Evolutionary conservation across 2,113 vertebrate species (phyloP), one percentile per base, ranked within the genome.

Genomic region (Pavo muticus): DNA sequence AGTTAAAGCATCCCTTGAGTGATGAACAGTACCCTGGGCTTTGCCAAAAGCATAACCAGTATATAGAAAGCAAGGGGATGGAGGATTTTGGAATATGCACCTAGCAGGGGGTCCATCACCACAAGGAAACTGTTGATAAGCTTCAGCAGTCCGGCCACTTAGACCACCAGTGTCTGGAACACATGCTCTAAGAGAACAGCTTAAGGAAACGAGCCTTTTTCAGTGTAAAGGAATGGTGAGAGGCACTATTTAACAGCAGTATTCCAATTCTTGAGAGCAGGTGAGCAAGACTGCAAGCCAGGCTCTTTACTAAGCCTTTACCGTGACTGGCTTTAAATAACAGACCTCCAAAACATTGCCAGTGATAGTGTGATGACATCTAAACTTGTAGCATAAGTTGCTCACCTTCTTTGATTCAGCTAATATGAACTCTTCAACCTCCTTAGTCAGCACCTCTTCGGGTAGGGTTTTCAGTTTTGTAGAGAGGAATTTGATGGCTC

Each of bases 401-500:
- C 71, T 77, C 67, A 99, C 99, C 98, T 99, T 99, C 97, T 99
- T 99, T 40, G 99, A 99, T 91, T 99, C 99, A 21, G 98, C 96
- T 87, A 99, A 97, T 87, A 99, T 98, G 52, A 98, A 98, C 6
- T 99, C 99, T 89, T 99, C 99, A 45, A 99, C 99, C 68, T 99
- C 99, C 92, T 99, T 99, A 65, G 99, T 99, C 98, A 99, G 97
- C 56, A 99, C 98, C 25, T 99, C 99, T 84, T 99, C 99, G 14
- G 99, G 97, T 80, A 99, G 97, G 0, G 98, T 98, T 97, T 98
- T 99, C 84, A 99, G 97, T 95, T 99, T 99, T 76, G 97, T 97
- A 23, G 99, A 99, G 37, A 99, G 98, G 89, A 99, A 99, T 96
- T 99, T 99, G 91, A 99, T 99, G 85, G 99, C 99, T 89, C 99